Percentiles rank a stretch among this genome's conserved stretches.
These are phyloP conservation scores for Centrocercus urophasianus DNA, from an alignment of 2,113 vertebrate species.

Conservation along the genomic window DNA sequence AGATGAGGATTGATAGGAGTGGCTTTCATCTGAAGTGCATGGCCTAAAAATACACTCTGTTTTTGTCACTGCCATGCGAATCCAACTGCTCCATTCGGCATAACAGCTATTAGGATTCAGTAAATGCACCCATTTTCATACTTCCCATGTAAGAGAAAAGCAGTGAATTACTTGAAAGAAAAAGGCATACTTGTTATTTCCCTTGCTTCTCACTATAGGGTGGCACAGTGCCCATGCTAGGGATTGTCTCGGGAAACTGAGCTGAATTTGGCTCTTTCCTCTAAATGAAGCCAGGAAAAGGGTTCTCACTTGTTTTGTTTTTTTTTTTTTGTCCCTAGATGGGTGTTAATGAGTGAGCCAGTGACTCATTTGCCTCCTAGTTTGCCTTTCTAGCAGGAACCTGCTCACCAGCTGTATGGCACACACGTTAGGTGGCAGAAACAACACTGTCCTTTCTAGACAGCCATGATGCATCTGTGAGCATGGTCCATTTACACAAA, in stretches of 20 bases:
- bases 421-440: neutral
- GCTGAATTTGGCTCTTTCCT: neutral
- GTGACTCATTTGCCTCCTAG: neutral
- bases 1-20: neutral
- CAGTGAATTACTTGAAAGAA: neutral
- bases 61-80: neutral
- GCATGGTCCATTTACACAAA: neutral
- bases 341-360: neutral
- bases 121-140: neutral
- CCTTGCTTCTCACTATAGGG: neutral
- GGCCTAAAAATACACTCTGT: neutral
- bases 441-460: neutral
- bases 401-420: slow-evolving; percentile 16
- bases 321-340: neutral
- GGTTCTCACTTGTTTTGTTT: neutral
- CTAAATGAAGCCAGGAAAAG: neutral
- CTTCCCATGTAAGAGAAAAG: neutral
- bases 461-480: neutral
- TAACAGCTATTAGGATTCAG: neutral
- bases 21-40: neutral
- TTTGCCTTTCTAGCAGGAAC: neutral
- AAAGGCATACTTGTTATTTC: neutral
- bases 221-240: neutral
- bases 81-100: neutral
- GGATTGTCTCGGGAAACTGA: neutral